Percentiles rank a stretch among this genome's conserved stretches.
phyloP scores from a whole-genome alignment of 2,113 vertebrate species.

The Piaya cayana region DNA sequence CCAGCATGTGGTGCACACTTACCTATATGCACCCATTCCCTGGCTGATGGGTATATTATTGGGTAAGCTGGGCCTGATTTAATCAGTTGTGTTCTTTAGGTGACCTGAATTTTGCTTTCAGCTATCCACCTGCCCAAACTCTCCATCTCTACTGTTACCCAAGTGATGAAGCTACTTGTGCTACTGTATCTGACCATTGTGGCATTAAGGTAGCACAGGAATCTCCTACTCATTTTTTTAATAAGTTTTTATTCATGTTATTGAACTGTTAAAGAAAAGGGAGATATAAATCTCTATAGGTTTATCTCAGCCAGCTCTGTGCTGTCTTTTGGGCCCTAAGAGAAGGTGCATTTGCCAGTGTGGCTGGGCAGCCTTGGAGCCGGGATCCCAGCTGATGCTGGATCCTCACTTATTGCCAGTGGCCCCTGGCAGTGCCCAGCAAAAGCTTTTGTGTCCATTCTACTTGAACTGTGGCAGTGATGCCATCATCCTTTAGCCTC shows the following conservation, averaged over 20 bases:
- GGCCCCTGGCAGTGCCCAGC: neutral
- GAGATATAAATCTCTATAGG: neutral
- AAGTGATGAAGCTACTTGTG: neutral
- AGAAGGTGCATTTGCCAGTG: neutral
- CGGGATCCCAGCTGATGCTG: conserved; percentile 17
- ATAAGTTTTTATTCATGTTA: neutral
- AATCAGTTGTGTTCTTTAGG: neutral
- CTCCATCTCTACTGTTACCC: fast-evolving
- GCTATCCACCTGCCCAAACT: neutral
- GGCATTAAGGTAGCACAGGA: neutral
- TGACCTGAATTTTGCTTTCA: neutral
- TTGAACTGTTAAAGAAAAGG: neutral
- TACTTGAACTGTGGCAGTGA: neutral
- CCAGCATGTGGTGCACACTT: neutral
- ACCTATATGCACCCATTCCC: fast-evolving
- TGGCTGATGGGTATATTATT: neutral
- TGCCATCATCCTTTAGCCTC: neutral
- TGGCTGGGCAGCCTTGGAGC: neutral
- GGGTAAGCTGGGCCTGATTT: neutral
- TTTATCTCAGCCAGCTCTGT: neutral
- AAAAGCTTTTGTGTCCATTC: neutral
- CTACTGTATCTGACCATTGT: fast-evolving
- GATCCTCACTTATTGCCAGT: conserved; percentile 21
- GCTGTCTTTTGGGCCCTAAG: neutral
- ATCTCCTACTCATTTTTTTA: fast-evolving